Conservation (phyloP, 2,888 invertebrate genomes). For the Caenorhabditis sp. region DNA sequence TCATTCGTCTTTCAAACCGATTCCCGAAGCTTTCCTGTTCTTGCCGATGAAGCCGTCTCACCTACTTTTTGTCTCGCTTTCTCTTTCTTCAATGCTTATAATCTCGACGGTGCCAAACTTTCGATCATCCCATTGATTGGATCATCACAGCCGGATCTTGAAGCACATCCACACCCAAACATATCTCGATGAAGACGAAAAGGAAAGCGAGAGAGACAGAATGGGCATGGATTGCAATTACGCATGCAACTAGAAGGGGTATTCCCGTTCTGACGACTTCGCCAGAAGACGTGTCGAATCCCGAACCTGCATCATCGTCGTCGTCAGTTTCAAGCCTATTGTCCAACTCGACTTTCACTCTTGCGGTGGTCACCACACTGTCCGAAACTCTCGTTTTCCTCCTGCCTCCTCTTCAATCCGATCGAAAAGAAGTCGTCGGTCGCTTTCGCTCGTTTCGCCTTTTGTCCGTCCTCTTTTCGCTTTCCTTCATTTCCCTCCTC, state of each 20-base stretch:
- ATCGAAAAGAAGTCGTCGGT: slow-evolving; percentile 33
- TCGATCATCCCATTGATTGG: slow-evolving; percentile 36
- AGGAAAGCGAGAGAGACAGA: slow-evolving; percentile 42
- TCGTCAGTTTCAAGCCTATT: slow-evolving; percentile 63
- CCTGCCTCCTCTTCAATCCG: slow-evolving; percentile 27
- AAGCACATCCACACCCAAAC: slow-evolving; percentile 40
- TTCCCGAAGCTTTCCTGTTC: slow-evolving; percentile 14
- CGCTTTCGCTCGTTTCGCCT: slow-evolving; percentile 52
- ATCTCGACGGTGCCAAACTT: slow-evolving; percentile 36
- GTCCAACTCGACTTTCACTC: slow-evolving; percentile 63
- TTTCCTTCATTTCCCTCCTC: slow-evolving; percentile 29
- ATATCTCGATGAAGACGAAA: slow-evolving; percentile 62
- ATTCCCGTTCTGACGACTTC: slow-evolving; percentile 53
- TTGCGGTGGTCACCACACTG: slow-evolving; percentile 57
- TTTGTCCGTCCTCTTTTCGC: slow-evolving; percentile 54
- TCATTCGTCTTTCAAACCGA: neutral
- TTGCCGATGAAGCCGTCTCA: slow-evolving; percentile 3
- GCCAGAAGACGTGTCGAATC: slow-evolving; percentile 27
- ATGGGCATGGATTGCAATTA: slow-evolving; percentile 43
- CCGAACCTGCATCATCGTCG: slow-evolving; percentile 58
- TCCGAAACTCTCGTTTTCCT: slow-evolving; percentile 65
- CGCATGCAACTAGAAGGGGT: slow-evolving; percentile 46
- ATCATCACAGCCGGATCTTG: slow-evolving; percentile 55
- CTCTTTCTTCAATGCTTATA: slow-evolving; percentile 14
- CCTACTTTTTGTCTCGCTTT: slow-evolving; percentile 30